A percentile compares a stretch with the other conserved stretches of the same genome.
These are phyloP conservation scores for Acomys russatus DNA, from an alignment of 2,797 vertebrate genomes.

Conservation along the genomic window DNA sequence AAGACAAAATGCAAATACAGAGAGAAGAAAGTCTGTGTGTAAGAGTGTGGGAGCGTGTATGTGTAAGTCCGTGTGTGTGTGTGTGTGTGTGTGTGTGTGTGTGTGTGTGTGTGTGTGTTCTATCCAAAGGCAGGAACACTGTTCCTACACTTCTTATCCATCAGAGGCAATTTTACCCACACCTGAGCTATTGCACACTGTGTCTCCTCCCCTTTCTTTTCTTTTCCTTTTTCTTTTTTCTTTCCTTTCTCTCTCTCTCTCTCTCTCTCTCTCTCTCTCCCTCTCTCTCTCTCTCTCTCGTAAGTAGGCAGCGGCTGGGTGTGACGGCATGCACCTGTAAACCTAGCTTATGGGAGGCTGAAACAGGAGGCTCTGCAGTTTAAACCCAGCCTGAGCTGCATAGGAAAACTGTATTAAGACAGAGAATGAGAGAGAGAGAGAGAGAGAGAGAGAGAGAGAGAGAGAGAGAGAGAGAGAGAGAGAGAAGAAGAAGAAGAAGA, in stretches of 20 bases:
- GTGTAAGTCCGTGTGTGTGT: neutral
- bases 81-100: neutral
- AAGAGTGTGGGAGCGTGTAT: neutral
- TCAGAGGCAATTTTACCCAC: neutral
- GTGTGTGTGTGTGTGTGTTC: neutral
- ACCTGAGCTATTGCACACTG: neutral
- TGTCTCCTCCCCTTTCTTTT: neutral
- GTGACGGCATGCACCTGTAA: neutral
- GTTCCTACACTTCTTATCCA: neutral
- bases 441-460: rapidly evolving
- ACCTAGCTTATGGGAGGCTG: neutral
- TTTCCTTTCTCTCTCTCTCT: neutral
- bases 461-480: too few species aligned
- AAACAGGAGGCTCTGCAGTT: neutral
- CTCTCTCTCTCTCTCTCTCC: neutral
- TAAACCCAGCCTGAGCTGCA: neutral
- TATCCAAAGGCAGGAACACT: neutral
- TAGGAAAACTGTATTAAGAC: neutral
- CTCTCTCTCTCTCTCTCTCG: neutral
- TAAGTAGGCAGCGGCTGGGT: neutral
- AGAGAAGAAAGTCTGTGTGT: constrained; percentile 39
- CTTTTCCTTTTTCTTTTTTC: neutral
- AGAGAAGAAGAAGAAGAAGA: neutral
- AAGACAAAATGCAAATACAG: constrained; percentile 49
- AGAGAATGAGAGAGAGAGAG: neutral